Evolutionary conservation across 1,140 invertebrate species (phyloP).

Genomic region (Thaumatotibia leucotreta): DNA sequence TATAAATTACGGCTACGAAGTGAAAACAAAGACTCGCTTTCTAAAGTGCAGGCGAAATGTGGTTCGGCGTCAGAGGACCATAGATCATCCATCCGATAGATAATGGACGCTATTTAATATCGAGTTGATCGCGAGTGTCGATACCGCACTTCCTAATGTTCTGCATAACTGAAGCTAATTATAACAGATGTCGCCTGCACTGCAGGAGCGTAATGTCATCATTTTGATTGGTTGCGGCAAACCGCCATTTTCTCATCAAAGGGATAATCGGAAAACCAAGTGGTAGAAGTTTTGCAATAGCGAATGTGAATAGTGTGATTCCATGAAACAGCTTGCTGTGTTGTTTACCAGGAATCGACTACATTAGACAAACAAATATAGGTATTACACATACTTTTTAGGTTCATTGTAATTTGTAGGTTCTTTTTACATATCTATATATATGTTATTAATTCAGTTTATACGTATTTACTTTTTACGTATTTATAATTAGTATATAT

Average conservation of each 20-base stretch:
- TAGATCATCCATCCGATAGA: constrained; percentile 38
- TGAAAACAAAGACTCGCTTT: constrained; percentile 72
- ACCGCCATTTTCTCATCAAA: background rate
- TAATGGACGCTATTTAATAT: constrained; percentile 31
- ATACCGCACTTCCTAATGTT: background rate
- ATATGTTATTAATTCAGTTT: too few species aligned
- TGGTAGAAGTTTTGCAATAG: too few species aligned
- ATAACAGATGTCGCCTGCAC: background rate
- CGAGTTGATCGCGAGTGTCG: background rate
- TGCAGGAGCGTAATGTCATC: background rate
- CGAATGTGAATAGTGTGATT: too few species aligned
- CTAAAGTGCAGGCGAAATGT: constrained; percentile 61
- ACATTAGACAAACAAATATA: too few species aligned
- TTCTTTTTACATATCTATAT: too few species aligned
- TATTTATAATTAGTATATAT: too few species aligned
- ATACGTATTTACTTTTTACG: too few species aligned
- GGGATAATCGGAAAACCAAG: background rate
- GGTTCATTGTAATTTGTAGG: too few species aligned
- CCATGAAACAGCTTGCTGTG: too few species aligned
- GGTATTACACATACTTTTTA: too few species aligned
- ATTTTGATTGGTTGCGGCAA: background rate
- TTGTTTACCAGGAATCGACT: too few species aligned
- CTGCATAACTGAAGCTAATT: background rate
- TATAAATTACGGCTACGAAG: constrained; percentile 59
- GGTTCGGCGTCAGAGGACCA: constrained; percentile 34